These are phyloP conservation scores for Himalopsyche anomala DNA, from an alignment of 2,888 invertebrate genomes.

Conservation along the genomic window DNA sequence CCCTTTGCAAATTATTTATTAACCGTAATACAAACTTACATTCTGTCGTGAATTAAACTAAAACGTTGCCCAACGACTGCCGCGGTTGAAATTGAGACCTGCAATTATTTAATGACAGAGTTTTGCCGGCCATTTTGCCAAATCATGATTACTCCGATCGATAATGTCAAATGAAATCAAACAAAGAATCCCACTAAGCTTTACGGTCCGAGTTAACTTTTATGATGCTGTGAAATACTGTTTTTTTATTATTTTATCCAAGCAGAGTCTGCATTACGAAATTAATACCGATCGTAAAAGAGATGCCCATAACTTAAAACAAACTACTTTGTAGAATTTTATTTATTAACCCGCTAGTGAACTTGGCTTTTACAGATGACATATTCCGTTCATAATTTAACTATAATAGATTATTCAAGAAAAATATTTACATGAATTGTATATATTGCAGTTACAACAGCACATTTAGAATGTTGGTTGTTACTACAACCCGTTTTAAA, in stretches of 20 bases:
- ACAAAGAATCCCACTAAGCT: slow-evolving; percentile 14
- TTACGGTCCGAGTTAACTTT: not conserved
- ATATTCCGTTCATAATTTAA: too few species aligned
- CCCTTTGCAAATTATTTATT: slow-evolving; percentile 26
- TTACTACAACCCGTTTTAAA: too few species aligned
- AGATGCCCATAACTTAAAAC: too few species aligned
- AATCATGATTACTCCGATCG: slow-evolving; percentile 15
- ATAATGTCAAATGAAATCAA: slow-evolving; percentile 38
- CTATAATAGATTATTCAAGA: too few species aligned
- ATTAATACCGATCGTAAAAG: not conserved
- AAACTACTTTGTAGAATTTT: too few species aligned
- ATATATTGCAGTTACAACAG: too few species aligned
- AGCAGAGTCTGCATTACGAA: not conserved
- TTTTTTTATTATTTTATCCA: not conserved
- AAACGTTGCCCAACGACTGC: slow-evolving; percentile 9
- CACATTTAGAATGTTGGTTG: too few species aligned
- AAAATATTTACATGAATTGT: too few species aligned
- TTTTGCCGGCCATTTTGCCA: slow-evolving; percentile 28
- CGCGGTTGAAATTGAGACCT: slow-evolving; percentile 34
- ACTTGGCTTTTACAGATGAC: too few species aligned
- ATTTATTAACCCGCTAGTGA: too few species aligned
- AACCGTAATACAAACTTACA: not conserved
- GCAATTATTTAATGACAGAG: slow-evolving; percentile 40
- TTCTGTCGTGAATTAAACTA: slow-evolving; percentile 1
- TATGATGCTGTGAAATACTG: not conserved